Evolutionary conservation across 2,888 invertebrate genomes (phyloP), one percentile per base, ranked within the genome.

Genomic region (Agrotis ipsilon): DNA sequence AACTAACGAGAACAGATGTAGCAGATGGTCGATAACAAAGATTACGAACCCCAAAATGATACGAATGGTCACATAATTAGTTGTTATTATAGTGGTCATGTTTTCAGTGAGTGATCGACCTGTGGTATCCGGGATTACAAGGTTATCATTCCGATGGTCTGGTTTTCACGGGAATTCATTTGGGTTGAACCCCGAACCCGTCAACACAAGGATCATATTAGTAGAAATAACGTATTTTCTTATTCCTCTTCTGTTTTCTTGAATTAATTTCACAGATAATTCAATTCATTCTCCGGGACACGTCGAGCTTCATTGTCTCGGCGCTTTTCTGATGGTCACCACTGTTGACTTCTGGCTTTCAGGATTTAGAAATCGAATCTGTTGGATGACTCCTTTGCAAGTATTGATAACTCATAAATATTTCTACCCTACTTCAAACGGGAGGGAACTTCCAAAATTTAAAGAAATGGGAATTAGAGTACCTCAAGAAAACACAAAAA

Each of bases 21-120:
- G 45, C 78, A 51, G 24, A 71, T 74, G 45, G 39, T 51, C 6
- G 78, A 61, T 74, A 61, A 43, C 7, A 32, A 11, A 32, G 18
- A 48, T 49, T 48, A 68, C 14, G 57, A 68, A 27, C 39, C 46
- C 2, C 11, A 24, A 52, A 54, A 46, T 57, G 4, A 21, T 55
- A 52, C 14, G n/a, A 48, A 43, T 45, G 4, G 2, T 7, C 32
- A 27, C 13, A 49, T 27, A 46, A 19, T 58, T 21, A 21, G n/a
- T 49, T 24, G 13, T 1, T 27, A 60, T n/a, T 2, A 39, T 48
- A 49, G 13, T 43, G 16, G 21, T n/a, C 74, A 69, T 64, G n/a
- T 43, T 74, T 18, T 52, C n/a, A 45, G 54, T 21, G 27, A 54
- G 27, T 68, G 46, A 55, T 75, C n/a, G 18, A 43, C 21, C 13